These are phyloP conservation scores for Eumeta japonica DNA, from an alignment of 1,140 invertebrate species.

Conservation along the genomic window DNA sequence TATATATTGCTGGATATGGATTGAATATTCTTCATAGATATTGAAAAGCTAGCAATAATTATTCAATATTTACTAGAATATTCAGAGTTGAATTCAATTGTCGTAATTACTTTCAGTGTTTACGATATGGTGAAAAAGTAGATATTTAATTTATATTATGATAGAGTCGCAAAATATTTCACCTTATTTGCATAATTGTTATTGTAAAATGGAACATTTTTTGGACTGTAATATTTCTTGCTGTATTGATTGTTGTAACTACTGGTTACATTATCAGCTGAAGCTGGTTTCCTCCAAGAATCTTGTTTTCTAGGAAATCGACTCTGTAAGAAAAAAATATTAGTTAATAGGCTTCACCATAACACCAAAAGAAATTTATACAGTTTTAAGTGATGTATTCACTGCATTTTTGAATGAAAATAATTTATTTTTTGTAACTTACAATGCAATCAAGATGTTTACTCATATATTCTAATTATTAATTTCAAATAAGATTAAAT, in stretches of 20 bases:
- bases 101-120: neutral
- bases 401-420: no score
- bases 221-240: conserved; percentile 39
- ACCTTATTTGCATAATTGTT: conserved; percentile 34
- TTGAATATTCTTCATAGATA: no score
- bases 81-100: neutral
- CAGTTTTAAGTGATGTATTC: no score
- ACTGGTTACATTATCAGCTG: conserved; percentile 22
- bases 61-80: no score
- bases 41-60: no score
- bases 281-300: conserved; percentile 39
- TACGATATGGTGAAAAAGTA: neutral
- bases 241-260: conserved; percentile 40
- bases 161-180: conserved; percentile 9
- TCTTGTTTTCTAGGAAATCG: conserved; percentile 45
- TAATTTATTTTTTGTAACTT: no score
- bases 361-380: no score
- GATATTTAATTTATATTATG: neutral
- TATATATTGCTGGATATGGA: no score
- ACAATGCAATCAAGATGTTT: no score
- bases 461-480: no score
- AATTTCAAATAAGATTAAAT: no score
- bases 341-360: neutral
- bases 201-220: conserved; percentile 29
- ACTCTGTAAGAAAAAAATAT: conserved; percentile 27